phyloP scores from a whole-genome alignment of 2,113 vertebrate species.

The Neodon shergylaensis region DNA sequence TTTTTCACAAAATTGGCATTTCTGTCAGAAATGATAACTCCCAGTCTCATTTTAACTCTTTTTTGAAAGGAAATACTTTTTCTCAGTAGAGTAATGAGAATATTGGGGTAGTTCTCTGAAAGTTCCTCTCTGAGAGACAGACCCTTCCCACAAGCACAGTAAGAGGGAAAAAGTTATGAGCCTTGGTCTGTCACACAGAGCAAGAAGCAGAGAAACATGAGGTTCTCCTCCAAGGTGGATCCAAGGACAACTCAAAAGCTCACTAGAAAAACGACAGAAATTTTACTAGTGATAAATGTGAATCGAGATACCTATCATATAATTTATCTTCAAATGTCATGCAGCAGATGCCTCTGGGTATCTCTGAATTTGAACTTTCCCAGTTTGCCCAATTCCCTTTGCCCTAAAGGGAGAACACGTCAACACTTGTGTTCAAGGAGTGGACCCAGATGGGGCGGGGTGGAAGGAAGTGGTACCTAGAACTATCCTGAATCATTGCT shows the following conservation, averaged over 20 bases:
- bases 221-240: not conserved
- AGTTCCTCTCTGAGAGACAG: not conserved
- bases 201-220: not conserved
- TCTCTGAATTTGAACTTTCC: not conserved
- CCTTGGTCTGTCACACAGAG: not conserved
- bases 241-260: not conserved
- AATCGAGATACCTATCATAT: not conserved
- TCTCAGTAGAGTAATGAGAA: not conserved
- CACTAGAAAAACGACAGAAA: not conserved
- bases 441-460: not conserved
- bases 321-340: not conserved
- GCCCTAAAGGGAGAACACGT: not conserved
- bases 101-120: not conserved
- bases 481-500: not conserved
- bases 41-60: constrained; percentile 66
- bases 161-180: not conserved
- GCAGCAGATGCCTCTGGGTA: not conserved
- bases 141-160: not conserved
- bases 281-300: not conserved
- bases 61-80: constrained; percentile 32
- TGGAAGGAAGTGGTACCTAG: not conserved
- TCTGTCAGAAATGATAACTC: constrained; percentile 72
- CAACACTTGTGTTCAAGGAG: not conserved
- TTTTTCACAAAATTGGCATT: constrained; percentile 60
- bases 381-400: not conserved